Evolutionary conservation across 2,888 invertebrate species (phyloP).

Genomic region (Cheilosia grossa): DNA sequence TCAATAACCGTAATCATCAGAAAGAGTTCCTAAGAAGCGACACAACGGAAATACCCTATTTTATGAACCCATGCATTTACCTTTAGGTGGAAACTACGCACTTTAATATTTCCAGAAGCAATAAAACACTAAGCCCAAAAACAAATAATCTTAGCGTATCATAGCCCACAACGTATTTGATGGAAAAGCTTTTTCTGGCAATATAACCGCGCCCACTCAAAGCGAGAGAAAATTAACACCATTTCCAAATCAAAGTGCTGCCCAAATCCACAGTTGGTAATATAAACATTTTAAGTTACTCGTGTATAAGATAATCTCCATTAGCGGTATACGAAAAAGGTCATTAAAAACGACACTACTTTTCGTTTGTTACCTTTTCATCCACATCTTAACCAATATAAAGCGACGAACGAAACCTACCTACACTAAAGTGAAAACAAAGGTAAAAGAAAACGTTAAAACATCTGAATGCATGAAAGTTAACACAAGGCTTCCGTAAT

Average conservation of each 20-base stretch:
- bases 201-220: conserved; percentile 12
- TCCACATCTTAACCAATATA: not conserved
- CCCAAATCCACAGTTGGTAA: conserved; percentile 2
- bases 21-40: too few relatives aligned
- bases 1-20: too few relatives aligned
- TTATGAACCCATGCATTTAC: too few relatives aligned
- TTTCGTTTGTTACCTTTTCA: conserved; percentile 5
- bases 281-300: not conserved
- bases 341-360: conserved; percentile 12
- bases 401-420: not conserved
- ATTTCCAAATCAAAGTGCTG: conserved; percentile 17
- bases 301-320: conserved; percentile 5
- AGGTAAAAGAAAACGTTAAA: not conserved
- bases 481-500: conserved; percentile 5
- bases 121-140: too few relatives aligned
- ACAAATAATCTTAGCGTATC: conserved; percentile 10
- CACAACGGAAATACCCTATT: too few relatives aligned
- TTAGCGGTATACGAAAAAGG: conserved; percentile 1
- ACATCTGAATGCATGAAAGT: not conserved
- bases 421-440: not conserved
- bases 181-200: conserved; percentile 17
- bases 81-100: too few relatives aligned
- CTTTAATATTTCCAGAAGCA: too few relatives aligned
- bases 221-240: conserved; percentile 30
- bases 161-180: not conserved